Percentiles rank a stretch among this genome's conserved stretches.
These are phyloP conservation scores for Vesta saturnalis DNA, from an alignment of 2,888 invertebrate species.

Conservation along the genomic window DNA sequence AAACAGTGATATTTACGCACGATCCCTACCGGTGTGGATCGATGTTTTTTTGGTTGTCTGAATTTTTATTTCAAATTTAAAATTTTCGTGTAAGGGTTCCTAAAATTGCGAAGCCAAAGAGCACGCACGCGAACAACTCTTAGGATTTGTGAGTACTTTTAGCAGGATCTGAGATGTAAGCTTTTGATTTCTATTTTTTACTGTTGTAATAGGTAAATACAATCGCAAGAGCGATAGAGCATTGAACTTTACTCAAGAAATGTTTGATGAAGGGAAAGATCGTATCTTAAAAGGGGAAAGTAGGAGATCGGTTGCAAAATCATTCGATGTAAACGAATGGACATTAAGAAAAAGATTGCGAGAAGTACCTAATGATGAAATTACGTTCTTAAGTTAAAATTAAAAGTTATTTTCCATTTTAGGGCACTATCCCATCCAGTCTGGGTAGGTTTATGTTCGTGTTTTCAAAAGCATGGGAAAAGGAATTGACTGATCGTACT, in stretches of 20 bases:
- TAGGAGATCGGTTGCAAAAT: background rate
- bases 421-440: background rate
- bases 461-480: background rate
- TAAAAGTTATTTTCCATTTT: background rate
- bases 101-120: background rate
- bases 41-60: background rate
- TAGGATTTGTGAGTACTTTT: background rate
- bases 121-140: background rate
- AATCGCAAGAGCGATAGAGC: background rate
- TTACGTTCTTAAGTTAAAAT: background rate
- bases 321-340: background rate
- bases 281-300: background rate
- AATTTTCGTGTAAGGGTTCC: background rate
- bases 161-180: background rate
- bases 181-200: background rate
- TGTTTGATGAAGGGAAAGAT: background rate
- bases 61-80: background rate
- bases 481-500: background rate
- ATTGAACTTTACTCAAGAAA: background rate
- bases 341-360: background rate
- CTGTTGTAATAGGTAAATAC: background rate
- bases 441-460: background rate
- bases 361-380: background rate
- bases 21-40: background rate
- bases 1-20: background rate